Evolutionary conservation across 2,113 vertebrate species (phyloP).

Genomic region (Poeciliopsis retropinna): DNA sequence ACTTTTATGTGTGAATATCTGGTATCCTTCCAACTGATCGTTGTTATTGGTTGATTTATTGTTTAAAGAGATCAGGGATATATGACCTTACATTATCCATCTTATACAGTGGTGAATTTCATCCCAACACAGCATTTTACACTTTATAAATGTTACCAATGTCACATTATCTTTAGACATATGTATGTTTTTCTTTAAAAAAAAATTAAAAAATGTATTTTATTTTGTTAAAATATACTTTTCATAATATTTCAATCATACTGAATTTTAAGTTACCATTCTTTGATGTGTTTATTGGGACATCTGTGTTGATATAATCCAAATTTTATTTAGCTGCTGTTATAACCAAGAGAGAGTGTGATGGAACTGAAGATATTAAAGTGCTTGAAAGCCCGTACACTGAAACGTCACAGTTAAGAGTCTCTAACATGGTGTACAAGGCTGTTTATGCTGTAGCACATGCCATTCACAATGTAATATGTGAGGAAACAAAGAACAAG

Average conservation of each 20-base stretch:
- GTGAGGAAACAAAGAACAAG: conserved; percentile 38
- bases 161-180: neutral
- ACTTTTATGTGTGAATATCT: no score
- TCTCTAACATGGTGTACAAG: conserved; percentile 77
- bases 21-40: no score
- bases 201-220: no score
- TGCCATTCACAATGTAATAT: conserved; percentile 64
- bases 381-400: conserved; percentile 60
- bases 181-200: no score
- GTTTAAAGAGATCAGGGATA: no score
- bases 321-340: conserved; percentile 4
- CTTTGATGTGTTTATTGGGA: no score
- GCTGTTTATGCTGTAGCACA: conserved; percentile 77
- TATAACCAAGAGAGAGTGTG: conserved; percentile 28
- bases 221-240: no score
- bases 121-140: no score
- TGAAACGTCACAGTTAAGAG: conserved; percentile 74
- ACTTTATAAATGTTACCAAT: neutral
- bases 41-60: no score
- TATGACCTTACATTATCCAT: neutral
- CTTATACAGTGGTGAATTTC: neutral
- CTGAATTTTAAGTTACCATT: neutral
- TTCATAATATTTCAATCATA: neutral
- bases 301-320: no score
- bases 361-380: conserved; percentile 66